Conservation (phyloP, 2,797 vertebrate genomes). For the Cyprinodon diabolis region DNA sequence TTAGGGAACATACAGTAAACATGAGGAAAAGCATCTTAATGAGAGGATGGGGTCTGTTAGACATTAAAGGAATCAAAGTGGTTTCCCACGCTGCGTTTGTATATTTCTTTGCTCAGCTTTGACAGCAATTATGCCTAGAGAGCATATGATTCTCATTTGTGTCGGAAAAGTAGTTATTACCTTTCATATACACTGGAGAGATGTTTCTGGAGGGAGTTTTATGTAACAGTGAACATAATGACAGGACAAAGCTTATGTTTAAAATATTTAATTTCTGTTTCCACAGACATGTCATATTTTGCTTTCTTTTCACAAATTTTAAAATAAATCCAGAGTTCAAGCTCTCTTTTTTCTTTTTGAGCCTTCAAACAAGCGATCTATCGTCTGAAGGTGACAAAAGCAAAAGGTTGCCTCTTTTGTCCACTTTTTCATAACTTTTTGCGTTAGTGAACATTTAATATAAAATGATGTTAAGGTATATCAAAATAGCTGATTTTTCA, state of each 20-base stretch:
- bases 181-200: conserved; percentile 26
- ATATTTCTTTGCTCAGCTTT: conserved; percentile 21
- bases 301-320: conserved; percentile 2
- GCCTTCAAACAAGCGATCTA: conserved; percentile 11
- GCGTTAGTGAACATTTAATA: neutral
- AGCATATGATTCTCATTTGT: conserved; percentile 54
- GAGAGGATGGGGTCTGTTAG: neutral
- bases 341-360: conserved; percentile 19
- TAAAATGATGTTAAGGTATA: neutral
- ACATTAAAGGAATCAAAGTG: conserved; percentile 12
- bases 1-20: neutral
- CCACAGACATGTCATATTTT: conserved; percentile 24
- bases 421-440: neutral
- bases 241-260: conserved; percentile 46
- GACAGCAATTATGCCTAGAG: conserved; percentile 29
- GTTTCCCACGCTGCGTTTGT: conserved; percentile 22
- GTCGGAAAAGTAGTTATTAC: conserved; percentile 52
- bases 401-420: neutral
- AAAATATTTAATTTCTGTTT: conserved; percentile 47
- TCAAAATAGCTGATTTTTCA: neutral
- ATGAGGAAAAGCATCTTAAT: neutral
- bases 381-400: conserved; percentile 1
- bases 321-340: conserved; percentile 17
- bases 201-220: conserved; percentile 28
- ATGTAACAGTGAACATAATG: conserved; percentile 51